Percentiles rank a stretch among this genome's conserved stretches.
These are phyloP conservation scores for Kryptopterus vitreolus DNA, from an alignment of 2,797 vertebrate species.

Conservation along the genomic window DNA sequence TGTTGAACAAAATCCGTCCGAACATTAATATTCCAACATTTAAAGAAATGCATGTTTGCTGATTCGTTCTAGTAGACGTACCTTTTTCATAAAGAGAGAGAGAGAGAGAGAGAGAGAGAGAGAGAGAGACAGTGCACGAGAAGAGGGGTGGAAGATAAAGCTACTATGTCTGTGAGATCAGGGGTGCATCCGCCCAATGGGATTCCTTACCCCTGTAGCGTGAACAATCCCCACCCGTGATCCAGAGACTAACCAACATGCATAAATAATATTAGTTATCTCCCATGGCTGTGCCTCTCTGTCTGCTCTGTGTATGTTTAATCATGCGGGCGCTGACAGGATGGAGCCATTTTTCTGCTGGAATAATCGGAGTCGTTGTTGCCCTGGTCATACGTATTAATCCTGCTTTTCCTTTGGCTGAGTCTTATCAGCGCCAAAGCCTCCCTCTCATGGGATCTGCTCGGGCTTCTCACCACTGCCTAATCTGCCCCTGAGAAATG, in stretches of 20 bases:
- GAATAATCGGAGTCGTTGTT: constrained; percentile 77
- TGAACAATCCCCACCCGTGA: constrained; percentile 74
- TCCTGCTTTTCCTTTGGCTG: constrained; percentile 76
- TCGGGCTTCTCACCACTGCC: constrained; percentile 72
- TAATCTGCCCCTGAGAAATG: constrained; percentile 81
- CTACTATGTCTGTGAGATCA: constrained; percentile 72
- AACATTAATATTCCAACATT: neutral
- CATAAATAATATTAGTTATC: constrained; percentile 82
- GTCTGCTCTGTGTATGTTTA: constrained; percentile 70
- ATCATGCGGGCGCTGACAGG: constrained; percentile 71
- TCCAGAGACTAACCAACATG: constrained; percentile 73
- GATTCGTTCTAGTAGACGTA: constrained; percentile 12
- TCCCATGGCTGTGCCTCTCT: constrained; percentile 70
- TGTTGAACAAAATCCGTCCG: neutral
- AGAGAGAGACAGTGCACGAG: neutral
- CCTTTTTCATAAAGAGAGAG: constrained; percentile 3
- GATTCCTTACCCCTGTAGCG: constrained; percentile 72
- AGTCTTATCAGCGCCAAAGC: constrained; percentile 82
- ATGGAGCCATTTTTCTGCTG: constrained; percentile 73
- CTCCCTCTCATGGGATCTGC: constrained; percentile 76
- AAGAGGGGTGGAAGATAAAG: constrained; percentile 60
- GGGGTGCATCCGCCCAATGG: constrained; percentile 68
- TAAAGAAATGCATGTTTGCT: constrained; percentile 9
- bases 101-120: constrained; percentile 20
- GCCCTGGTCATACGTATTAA: constrained; percentile 81